A percentile compares a stretch with the other conserved stretches of the same genome.
These are phyloP conservation scores for Oedothorax gibbosus DNA, from an alignment of 1,140 invertebrate genomes.

Conservation along the genomic window DNA sequence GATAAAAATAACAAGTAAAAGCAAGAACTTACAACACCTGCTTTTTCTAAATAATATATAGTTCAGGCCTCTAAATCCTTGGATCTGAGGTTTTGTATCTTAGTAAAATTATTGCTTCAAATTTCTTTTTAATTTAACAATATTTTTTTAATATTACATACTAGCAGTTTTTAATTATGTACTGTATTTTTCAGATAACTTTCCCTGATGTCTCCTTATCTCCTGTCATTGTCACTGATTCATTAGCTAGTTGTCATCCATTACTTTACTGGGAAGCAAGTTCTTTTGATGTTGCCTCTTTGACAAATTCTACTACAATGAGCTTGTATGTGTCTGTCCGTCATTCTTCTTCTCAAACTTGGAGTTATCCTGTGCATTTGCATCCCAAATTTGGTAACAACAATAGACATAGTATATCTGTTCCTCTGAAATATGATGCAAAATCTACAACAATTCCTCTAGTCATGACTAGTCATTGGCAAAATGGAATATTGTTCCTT, in stretches of 20 bases:
- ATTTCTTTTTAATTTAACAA: neutral
- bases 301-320: constrained; percentile 1
- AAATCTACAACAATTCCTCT: constrained; percentile 52
- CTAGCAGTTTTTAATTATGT: neutral
- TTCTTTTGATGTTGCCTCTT: constrained; percentile 3
- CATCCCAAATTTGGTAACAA: constrained; percentile 44
- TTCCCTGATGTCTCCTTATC: neutral
- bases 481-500: constrained; percentile 73
- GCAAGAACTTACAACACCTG: too few relatives aligned
- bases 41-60: too few relatives aligned
- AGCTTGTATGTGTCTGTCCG: constrained; percentile 27
- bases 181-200: neutral
- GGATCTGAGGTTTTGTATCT: neutral
- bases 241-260: constrained; percentile 5
- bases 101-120: neutral
- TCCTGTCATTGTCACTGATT: neutral
- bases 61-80: too few relatives aligned
- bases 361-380: constrained; percentile 45
- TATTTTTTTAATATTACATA: neutral
- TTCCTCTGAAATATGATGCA: constrained; percentile 30
- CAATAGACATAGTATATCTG: constrained; percentile 25
- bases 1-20: too few relatives aligned
- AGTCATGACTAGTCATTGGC: constrained; percentile 64
- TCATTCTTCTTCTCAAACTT: neutral
- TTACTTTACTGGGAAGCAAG: constrained; percentile 63